These are phyloP conservation scores for Catostylus mosaicus DNA, from an alignment of 30 jellyfish, hydroid and myxozoan species.

Conservation along the genomic window DNA sequence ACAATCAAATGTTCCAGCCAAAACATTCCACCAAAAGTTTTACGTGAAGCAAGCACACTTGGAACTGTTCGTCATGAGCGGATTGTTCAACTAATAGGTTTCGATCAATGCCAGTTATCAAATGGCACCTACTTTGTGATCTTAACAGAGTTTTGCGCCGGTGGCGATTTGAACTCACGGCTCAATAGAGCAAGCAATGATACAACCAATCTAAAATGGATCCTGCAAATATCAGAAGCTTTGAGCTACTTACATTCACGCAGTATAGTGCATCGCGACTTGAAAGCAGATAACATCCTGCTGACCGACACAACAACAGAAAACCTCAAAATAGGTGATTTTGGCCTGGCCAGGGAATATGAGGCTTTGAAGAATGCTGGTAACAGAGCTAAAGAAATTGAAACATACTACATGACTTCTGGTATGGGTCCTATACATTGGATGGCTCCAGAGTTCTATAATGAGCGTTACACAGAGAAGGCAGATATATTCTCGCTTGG, in stretches of 20 bases:
- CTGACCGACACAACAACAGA: slow-evolving; percentile 1
- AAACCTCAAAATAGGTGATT: slow-evolving; percentile 52
- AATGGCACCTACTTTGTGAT: slow-evolving; percentile 1
- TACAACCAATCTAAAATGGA: slow-evolving; percentile 34
- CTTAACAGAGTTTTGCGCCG: slow-evolving; percentile 59
- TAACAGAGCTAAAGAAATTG: neutral
- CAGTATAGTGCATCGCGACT: slow-evolving; percentile 58
- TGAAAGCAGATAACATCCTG: slow-evolving; percentile 61
- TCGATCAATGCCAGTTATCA: too few species aligned
- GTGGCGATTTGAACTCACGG: slow-evolving; percentile 44
- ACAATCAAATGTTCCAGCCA: too few species aligned
- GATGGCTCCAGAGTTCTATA: slow-evolving; percentile 73
- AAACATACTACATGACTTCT: slow-evolving; percentile 31
- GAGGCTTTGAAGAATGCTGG: neutral
- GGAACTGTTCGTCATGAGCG: too few species aligned
- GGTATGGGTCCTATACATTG: slow-evolving; percentile 63
- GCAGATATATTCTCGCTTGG: slow-evolving; percentile 75
- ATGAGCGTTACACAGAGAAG: slow-evolving; percentile 36
- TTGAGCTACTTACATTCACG: slow-evolving; percentile 22
- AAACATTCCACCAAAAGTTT: too few species aligned
- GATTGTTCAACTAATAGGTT: too few species aligned
- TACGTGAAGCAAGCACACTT: too few species aligned
- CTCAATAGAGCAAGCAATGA: neutral
- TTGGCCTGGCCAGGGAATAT: slow-evolving; percentile 64
- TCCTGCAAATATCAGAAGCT: slow-evolving; percentile 46